Percentiles rank a stretch among this genome's conserved stretches.
Evolutionary conservation across 2,113 vertebrate genomes (phyloP).

Genomic region (Mormyrus lacerda): DNA sequence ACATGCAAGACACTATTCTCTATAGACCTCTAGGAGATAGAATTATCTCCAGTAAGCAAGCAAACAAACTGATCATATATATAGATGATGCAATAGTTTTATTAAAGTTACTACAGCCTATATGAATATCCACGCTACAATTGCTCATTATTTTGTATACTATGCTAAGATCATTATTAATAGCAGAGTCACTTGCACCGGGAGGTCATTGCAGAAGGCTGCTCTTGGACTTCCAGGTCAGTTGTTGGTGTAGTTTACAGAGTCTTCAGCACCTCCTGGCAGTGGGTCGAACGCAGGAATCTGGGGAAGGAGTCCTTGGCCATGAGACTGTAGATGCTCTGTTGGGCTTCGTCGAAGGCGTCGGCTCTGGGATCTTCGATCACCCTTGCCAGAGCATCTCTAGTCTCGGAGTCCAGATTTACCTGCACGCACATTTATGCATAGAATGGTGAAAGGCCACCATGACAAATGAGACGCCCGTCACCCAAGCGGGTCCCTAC

Average conservation of each 20-base stretch:
- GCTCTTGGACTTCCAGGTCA: not conserved
- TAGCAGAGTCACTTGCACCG: not conserved
- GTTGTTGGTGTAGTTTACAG: slow-evolving; percentile 23
- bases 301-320: slow-evolving; percentile 85
- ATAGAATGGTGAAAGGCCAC: not conserved
- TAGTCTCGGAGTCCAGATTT: slow-evolving; percentile 85
- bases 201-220: not conserved
- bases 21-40: not conserved
- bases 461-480: not conserved
- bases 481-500: not conserved
- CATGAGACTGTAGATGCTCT: slow-evolving; percentile 79
- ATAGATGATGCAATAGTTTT: not conserved
- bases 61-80: not conserved
- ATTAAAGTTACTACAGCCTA: not conserved
- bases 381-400: slow-evolving; percentile 63
- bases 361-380: slow-evolving; percentile 59
- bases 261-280: slow-evolving; percentile 49
- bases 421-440: slow-evolving; percentile 58
- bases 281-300: slow-evolving; percentile 74
- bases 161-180: not conserved
- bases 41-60: not conserved
- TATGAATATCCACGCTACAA: not conserved
- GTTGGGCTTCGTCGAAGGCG: slow-evolving; percentile 72
- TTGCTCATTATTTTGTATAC: not conserved
- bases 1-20: not conserved